Conservation (phyloP, 1,140 invertebrate genomes). For the Andrena cerasifolii region DNA sequence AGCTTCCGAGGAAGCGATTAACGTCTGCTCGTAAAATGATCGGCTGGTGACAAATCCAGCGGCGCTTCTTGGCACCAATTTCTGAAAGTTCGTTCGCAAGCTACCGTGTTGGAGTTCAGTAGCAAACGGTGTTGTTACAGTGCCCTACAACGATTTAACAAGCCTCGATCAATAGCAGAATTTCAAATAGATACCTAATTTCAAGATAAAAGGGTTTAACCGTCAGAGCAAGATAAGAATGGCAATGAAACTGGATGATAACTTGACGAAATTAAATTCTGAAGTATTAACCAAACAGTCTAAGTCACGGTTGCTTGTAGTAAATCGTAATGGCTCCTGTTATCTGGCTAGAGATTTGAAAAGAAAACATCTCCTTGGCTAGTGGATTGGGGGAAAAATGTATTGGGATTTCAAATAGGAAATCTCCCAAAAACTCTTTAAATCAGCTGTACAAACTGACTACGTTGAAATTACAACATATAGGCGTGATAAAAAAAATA, state of each 20-base stretch:
- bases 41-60: neutral
- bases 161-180: too few relatives aligned
- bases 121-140: too few relatives aligned
- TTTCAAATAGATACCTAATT: neutral
- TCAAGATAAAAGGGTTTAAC: neutral
- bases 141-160: too few relatives aligned
- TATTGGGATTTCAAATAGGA: neutral
- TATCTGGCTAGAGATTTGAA: neutral
- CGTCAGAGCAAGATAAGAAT: neutral
- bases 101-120: too few relatives aligned
- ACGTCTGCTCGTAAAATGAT: neutral
- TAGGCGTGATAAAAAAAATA: too few relatives aligned
- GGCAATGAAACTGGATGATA: neutral
- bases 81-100: too few relatives aligned
- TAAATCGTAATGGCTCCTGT: neutral
- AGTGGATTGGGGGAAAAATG: neutral
- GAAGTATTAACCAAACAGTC: conserved; percentile 6
- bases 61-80: too few relatives aligned
- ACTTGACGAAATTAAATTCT: neutral
- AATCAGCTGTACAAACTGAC: conserved; percentile 28
- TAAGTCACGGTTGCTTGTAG: neutral
- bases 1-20: neutral
- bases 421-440: conserved; percentile 1
- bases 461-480: too few relatives aligned
- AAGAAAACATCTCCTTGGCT: conserved; percentile 4